phyloP scores from a whole-genome alignment of 37 sponge, comb jelly and placozoan genomes.

The Ianthella basta region DNA sequence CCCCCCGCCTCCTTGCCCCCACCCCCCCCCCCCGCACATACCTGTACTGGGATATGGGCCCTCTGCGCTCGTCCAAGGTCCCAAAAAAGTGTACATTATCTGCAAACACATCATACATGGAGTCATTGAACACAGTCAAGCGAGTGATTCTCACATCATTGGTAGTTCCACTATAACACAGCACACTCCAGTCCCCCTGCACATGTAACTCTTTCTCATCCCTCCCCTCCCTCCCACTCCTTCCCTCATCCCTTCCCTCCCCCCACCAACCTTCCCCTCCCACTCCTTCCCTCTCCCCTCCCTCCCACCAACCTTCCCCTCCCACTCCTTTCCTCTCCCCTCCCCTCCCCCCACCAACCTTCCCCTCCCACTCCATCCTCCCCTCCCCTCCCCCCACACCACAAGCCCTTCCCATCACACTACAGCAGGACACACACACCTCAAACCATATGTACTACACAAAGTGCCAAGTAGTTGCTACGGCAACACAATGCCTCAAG shows the following conservation, averaged over 20 bases:
- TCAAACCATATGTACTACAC: background rate
- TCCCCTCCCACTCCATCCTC: background rate
- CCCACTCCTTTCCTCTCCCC: background rate
- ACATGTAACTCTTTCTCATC: background rate
- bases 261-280: background rate
- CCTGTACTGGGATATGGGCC: slow-evolving; percentile 5
- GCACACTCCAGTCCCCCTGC: no score
- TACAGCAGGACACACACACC: background rate
- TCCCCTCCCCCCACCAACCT: background rate
- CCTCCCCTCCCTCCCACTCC: background rate
- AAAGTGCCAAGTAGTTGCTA: background rate
- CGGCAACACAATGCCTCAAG: no score
- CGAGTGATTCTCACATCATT: no score
- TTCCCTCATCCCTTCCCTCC: background rate
- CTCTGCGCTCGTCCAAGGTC: background rate
- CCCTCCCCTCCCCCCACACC: background rate
- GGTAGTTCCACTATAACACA: no score
- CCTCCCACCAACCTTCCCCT: background rate
- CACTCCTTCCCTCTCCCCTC: background rate
- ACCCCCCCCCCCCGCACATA: background rate
- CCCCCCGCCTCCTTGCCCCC: no score
- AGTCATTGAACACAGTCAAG: no score
- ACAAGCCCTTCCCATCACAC: background rate
- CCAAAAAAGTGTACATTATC: slow-evolving; percentile 15
- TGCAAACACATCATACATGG: background rate